Base-by-base conservation (phyloP, 2,113 vertebrate species). In the Nothobranchius kuhntae region DNA sequence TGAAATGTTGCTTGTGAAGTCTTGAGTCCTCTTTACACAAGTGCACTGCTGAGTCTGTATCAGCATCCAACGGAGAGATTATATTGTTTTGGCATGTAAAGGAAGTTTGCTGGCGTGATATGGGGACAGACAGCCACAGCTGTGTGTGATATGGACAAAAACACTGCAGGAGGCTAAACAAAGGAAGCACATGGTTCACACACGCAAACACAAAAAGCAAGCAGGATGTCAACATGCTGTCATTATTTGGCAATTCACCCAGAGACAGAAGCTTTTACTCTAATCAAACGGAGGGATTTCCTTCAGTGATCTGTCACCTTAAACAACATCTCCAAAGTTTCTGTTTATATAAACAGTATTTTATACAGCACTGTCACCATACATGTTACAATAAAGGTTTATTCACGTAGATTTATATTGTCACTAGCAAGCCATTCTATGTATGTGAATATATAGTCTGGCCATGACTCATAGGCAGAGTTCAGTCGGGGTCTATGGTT, bases 191-290 rank as follows among this genome's bases (percentile, higher is more conserved):
- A 71, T 38, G 55, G 38, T 9, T 65, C 48, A 68, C 60, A 65
- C 56, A 64, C 38, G 26, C 53, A 53, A 36, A 73, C 59, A 75
- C 44, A 61, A 72, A 77, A 75, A 79, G 69, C 52, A 71, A 59
- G 61, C 86, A 87, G 87, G 83, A 89, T 84, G 87, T 91, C 74
- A 88, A 86, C 78, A 89, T 53, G 76, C 42, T 83, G 87, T 86
- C 82, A 81, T 76, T 60, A 63, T 48, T 17, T 86, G 84, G 78
- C 66, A 65, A 62, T 14, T 61, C 62, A 73, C 59, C 68, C 15
- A 17, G 21, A 9, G 38, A 36, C 47, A 48, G 36, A 65, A 47
- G 50, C 51, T 48, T n/a, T 38, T 38, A 38, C 24, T 62, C 68
- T 71, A 26, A 51, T 65, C 46, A 60, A 55, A 38, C 8, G 38